Evolutionary conservation across 2,888 invertebrate genomes (phyloP).

Genomic region (Tetragonula carbonaria): DNA sequence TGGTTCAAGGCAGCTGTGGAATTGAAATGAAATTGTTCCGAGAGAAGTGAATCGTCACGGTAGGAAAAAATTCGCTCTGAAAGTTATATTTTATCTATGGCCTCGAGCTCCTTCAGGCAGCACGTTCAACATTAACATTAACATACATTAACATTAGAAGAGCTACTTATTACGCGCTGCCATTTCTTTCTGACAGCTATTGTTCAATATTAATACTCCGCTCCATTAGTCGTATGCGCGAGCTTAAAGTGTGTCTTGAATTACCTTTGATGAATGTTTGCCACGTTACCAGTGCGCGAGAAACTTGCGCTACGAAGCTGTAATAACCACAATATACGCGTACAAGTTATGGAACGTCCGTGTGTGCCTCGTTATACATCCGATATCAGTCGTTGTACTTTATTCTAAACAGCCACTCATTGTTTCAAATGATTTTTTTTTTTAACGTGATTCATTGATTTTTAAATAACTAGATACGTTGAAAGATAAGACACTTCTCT

Average conservation of each 20-base stretch:
- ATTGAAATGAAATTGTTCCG: not conserved
- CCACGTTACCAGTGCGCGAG: not conserved
- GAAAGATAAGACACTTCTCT: not conserved
- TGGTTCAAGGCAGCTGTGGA: not conserved
- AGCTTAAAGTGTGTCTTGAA: not conserved
- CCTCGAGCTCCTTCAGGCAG: constrained; percentile 15
- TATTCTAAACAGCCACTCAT: not conserved
- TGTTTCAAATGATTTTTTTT: not conserved
- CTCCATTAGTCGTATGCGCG: not conserved
- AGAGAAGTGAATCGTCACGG: constrained; percentile 13
- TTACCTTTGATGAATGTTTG: not conserved
- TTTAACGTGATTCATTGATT: no score
- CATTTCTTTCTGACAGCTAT: constrained; percentile 44
- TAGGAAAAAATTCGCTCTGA: constrained; percentile 15
- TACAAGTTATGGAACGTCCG: not conserved
- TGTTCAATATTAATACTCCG: constrained; percentile 42
- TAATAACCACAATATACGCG: not conserved
- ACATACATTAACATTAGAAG: constrained; percentile 19
- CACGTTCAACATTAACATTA: constrained; percentile 42
- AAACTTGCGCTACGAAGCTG: not conserved
- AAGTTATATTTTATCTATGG: constrained; percentile 42
- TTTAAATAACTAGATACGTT: not conserved
- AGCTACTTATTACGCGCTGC: constrained; percentile 29
- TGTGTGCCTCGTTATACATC: not conserved
- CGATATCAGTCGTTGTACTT: not conserved